Percentiles rank a stretch among this genome's conserved stretches.
phyloP scores from a whole-genome alignment of 2,797 vertebrate species.

The Hypotaenidia okinawae region DNA sequence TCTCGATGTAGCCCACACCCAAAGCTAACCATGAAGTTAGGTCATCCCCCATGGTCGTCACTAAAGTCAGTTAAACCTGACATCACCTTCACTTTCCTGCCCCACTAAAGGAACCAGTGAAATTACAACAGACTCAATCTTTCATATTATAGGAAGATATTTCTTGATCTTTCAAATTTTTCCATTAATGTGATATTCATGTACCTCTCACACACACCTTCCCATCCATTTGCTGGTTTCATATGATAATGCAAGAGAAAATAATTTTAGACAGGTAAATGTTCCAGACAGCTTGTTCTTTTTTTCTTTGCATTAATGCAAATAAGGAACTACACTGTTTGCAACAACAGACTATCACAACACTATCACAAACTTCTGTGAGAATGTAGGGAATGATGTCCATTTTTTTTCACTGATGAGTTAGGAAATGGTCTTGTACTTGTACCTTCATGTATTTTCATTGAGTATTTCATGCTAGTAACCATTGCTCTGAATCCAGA shows the following conservation, averaged over 20 bases:
- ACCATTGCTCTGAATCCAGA: not conserved
- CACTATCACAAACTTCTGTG: not conserved
- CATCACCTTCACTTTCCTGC: not conserved
- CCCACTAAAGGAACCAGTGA: not conserved
- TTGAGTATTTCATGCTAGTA: not conserved
- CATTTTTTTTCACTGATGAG: not conserved
- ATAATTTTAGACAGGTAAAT: not conserved
- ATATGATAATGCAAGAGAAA: not conserved
- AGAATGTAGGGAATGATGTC: not conserved
- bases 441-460: not conserved
- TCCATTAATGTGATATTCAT: not conserved
- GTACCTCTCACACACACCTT: not conserved
- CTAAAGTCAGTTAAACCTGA: not conserved
- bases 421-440: not conserved
- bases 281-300: not conserved
- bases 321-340: not conserved
- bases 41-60: not conserved
- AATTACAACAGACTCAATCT: not conserved
- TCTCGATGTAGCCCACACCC: not conserved
- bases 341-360: not conserved
- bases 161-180: not conserved
- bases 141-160: not conserved
- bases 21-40: not conserved
- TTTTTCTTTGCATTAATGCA: not conserved
- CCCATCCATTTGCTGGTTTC: not conserved